Percentiles rank a stretch among this genome's conserved stretches.
Conservation (phyloP, 2,797 vertebrate genomes). For the Limnodromus scolopaceus region DNA sequence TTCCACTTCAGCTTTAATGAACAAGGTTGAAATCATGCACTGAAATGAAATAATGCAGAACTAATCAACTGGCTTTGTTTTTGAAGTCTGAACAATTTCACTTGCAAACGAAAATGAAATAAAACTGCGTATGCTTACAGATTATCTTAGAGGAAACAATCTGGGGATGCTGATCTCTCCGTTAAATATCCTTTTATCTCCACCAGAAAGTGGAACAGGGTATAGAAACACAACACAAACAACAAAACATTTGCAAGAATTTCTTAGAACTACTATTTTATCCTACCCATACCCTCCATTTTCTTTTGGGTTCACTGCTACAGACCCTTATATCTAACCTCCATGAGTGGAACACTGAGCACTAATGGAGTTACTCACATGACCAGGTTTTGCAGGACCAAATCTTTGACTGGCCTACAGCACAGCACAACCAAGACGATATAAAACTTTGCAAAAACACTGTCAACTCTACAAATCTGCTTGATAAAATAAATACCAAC, state of each 20-base stretch:
- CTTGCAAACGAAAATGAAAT: conserved; percentile 19
- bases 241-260: background rate
- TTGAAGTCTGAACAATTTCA: conserved; percentile 26
- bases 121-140: background rate
- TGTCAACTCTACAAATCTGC: background rate
- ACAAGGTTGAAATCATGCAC: conserved; percentile 66
- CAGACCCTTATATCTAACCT: fast-evolving
- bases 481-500: conserved; percentile 20
- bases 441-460: background rate
- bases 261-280: background rate
- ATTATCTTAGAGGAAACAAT: background rate
- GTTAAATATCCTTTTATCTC: background rate
- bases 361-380: background rate
- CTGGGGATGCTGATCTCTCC: background rate
- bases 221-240: background rate
- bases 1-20: conserved; percentile 72
- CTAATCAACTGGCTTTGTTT: conserved; percentile 55
- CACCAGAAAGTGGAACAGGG: background rate
- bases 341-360: background rate
- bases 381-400: background rate
- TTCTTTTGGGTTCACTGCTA: background rate
- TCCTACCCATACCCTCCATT: background rate
- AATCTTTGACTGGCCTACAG: background rate
- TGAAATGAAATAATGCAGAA: conserved; percentile 60
- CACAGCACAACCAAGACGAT: background rate